Evolutionary conservation across 2,888 invertebrate species (phyloP), one percentile per base, ranked within the genome.

Genomic region (Koerneria pararmatus): DNA sequence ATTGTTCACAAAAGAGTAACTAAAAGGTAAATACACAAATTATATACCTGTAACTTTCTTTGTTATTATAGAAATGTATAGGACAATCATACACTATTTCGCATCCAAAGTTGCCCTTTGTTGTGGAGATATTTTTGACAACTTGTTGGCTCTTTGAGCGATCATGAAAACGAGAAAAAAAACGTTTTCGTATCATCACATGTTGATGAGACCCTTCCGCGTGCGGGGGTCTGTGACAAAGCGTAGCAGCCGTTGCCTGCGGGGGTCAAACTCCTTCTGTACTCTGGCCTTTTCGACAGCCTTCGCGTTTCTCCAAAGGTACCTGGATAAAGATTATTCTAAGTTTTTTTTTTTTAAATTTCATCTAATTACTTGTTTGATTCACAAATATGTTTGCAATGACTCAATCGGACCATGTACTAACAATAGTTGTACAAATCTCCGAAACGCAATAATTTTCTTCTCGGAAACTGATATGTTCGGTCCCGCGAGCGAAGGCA

Each of bases 281-380:
- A 83, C 83, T 6, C 82, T 71, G 34, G 75, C 77, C 72, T 83
- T 83, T 65, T 83, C 83, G 24, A 73, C 72, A 0, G 81, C 73
- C 68, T 82, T 82, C 48, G 82, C 80, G 66, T 83, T 82, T 37
- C 83, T 69, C 83, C 83, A 83, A 8, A 83, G 68, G 61, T 83
- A 83, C 66, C 64, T 64, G 64, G 31, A 24, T 11, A 22, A n/a
- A 8, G 6, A 8, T 41, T 41, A 41, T 11, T 15, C 46, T 15
- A n/a, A 41, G n/a, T 41, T 15, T 11, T 15, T 41, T 15, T 41
- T 19, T 41, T 15, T 41, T 11, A 11, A 41, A 15, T 41, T 41
- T 15, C 46, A 41, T 19, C 11, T 11, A 41, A n/a, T 15, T n/a
- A 8, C 53, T 8, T 15, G 53, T 8, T 53, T 22, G 53, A 53